These are phyloP conservation scores for Sebastes oblongus DNA, from an alignment of 2,797 vertebrate species.

Conservation along the genomic window DNA sequence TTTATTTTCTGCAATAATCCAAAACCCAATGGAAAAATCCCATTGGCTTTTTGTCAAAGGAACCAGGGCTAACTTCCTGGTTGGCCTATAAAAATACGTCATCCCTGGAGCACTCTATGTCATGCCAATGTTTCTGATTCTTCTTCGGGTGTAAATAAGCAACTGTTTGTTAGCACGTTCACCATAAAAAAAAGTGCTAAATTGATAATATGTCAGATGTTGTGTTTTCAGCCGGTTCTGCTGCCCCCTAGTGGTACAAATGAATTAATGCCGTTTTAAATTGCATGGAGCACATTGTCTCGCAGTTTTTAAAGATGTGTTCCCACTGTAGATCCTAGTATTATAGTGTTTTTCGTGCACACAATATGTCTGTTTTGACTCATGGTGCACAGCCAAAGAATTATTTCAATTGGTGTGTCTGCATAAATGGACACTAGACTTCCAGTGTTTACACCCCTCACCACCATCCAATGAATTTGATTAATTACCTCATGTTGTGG, in stretches of 20 bases:
- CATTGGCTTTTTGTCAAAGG: no score
- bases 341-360: not conserved
- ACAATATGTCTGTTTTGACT: not conserved
- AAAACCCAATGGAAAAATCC: no score
- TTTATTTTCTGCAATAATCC: no score
- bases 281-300: not conserved
- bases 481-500: not conserved
- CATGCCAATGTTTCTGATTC: not conserved
- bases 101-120: no score
- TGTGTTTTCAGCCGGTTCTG: not conserved
- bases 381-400: not conserved
- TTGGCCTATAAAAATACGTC: no score
- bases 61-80: no score
- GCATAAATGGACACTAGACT: not conserved
- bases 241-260: not conserved
- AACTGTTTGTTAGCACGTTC: not conserved
- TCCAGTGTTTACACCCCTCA: no score
- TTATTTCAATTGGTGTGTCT: not conserved
- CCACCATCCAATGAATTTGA: not conserved
- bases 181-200: not conserved
- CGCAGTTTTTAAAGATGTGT: not conserved
- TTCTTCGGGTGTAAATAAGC: not conserved
- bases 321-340: not conserved
- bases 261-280: not conserved
- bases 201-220: not conserved